phyloP scores from a whole-genome alignment of 2,113 vertebrate genomes.

The Furnarius figulus region DNA sequence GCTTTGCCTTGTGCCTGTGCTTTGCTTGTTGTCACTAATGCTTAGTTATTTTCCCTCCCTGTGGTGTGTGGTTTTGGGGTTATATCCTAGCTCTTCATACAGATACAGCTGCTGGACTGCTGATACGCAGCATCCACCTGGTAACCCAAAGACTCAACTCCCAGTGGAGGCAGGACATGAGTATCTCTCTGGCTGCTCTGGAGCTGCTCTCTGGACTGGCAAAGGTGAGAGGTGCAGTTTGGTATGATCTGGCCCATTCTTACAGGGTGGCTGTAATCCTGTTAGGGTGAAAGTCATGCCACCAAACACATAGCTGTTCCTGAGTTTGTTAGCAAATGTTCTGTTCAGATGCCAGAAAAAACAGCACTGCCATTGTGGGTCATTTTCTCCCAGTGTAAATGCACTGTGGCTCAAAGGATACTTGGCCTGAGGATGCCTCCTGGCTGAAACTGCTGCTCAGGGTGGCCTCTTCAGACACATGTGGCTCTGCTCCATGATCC shows the following conservation, averaged over 20 bases:
- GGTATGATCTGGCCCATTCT: background rate
- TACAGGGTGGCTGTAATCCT: background rate
- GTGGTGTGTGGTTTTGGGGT: constrained; percentile 86
- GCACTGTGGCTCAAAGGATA: background rate
- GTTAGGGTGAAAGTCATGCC: background rate
- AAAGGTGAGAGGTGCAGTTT: constrained; percentile 80
- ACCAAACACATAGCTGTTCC: background rate
- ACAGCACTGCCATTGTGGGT: background rate
- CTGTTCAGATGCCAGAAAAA: background rate
- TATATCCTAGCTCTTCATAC: constrained; percentile 97
- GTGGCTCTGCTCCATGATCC: accelerated
- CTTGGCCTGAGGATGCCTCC: accelerated
- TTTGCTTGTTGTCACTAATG: constrained; percentile 84
- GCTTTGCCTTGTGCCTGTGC: constrained; percentile 77
- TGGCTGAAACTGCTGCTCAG: background rate
- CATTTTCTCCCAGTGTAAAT: background rate
- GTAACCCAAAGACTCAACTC: constrained; percentile 94
- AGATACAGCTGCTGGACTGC: constrained; percentile 94
- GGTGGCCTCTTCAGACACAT: background rate
- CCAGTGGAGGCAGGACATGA: constrained; percentile 96
- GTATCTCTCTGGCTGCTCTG: constrained; percentile 91
- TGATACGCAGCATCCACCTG: constrained; percentile 95
- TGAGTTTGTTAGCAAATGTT: background rate
- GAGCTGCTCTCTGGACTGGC: constrained; percentile 94
- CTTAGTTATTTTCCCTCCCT: constrained; percentile 88